Evolutionary conservation across 2,797 vertebrate genomes (phyloP), one percentile per base, ranked within the genome.

Genomic region (Parotocinclus haroldoi): DNA sequence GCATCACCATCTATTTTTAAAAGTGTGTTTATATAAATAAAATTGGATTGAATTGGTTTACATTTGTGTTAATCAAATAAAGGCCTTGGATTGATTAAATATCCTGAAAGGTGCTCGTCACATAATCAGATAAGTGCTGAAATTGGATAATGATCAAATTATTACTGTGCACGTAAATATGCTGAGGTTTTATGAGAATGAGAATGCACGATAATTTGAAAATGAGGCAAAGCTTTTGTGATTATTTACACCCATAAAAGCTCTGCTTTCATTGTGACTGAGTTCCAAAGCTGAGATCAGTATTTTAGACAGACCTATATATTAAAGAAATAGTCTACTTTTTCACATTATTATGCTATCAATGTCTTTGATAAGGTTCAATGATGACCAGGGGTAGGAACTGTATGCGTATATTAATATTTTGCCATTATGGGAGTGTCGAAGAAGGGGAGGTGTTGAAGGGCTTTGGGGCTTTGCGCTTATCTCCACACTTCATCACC

Each of bases 371-470:
- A 72, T 36, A 63, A 60, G 60, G 17, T 60, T 63, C 27, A 48
- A 57, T 57, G 51, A 62, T 62, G 63, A 64, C 52, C 6, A 27
- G 12, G 10, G 37, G 18, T 59, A 37, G 18, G 49, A 38, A 57
- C 11, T 44, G 40, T 27, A 5, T 27, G 27, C 2, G 27, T 27
- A 63, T 73, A 76, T 81, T 79, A 79, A 79, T 81, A 80, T 79
- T 83, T 63, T 70, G 73, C 78, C 52, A 72, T 66, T 63, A 66
- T 58, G 54, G 72, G 65, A 46, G 76, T 78, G 80, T 76, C 75
- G 65, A 81, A 78, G 72, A 73, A 76, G 76, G 16, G 58, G 50
- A 51, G 71, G 78, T 75, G 80, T 76, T 74, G 78, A 75, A 74
- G 60, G 71, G 64, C 78, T 64, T 17, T 36, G 19, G 60, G 67